phyloP scores from a whole-genome alignment of 2,888 invertebrate species.

The Ochlodes sylvanus region DNA sequence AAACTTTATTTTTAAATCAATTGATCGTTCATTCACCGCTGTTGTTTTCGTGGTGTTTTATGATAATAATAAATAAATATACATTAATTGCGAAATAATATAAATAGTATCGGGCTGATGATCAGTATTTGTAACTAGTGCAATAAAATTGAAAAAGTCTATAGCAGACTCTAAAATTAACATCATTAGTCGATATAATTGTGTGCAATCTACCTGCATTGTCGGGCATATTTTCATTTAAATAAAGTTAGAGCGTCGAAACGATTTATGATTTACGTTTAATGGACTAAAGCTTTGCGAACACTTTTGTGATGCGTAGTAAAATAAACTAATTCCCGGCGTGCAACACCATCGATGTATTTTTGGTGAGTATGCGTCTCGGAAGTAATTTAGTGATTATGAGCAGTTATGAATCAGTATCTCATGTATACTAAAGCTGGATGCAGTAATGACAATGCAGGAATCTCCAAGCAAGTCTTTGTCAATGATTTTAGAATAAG shows the following conservation, averaged over 20 bases:
- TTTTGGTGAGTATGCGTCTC: constrained; percentile 67
- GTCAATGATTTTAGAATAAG: constrained; percentile 18
- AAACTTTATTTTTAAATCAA: constrained; percentile 71
- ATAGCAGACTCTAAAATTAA: constrained; percentile 59
- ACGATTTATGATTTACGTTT: constrained; percentile 59
- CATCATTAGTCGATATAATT: constrained; percentile 64
- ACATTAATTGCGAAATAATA: constrained; percentile 69
- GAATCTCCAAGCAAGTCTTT: constrained; percentile 21
- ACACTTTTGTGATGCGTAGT: constrained; percentile 65
- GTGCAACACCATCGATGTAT: constrained; percentile 61
- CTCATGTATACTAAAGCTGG: constrained; percentile 47
- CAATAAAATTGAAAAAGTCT: constrained; percentile 66
- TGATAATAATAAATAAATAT: constrained; percentile 79
- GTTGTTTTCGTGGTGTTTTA: constrained; percentile 83
- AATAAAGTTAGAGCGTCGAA: constrained; percentile 63
- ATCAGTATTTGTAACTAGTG: constrained; percentile 71
- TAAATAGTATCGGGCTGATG: constrained; percentile 63
- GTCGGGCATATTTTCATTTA: constrained; percentile 75
- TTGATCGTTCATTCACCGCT: constrained; percentile 84
- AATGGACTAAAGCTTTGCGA: constrained; percentile 65
- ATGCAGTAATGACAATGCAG: constrained; percentile 26
- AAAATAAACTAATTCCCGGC: constrained; percentile 59
- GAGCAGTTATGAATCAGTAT: constrained; percentile 65
- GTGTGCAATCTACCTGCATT: constrained; percentile 81
- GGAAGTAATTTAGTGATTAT: constrained; percentile 63